These are phyloP conservation scores for Steromphala cineraria DNA, from an alignment of 2,888 invertebrate species.

Conservation along the genomic window DNA sequence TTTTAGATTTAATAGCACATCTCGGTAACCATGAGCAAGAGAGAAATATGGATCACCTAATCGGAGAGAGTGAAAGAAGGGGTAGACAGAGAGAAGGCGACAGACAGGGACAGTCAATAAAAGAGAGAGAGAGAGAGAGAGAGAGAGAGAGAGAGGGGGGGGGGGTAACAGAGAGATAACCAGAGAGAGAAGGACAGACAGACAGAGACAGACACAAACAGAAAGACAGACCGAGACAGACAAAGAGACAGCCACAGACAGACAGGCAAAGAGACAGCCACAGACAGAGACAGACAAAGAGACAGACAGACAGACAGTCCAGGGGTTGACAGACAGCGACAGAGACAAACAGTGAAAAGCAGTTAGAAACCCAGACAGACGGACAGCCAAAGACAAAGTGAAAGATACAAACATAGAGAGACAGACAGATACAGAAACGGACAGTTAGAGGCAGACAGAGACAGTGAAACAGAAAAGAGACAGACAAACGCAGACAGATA, in stretches of 20 bases:
- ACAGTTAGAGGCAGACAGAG: no score
- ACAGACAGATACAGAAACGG: no score
- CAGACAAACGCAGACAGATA: no score
- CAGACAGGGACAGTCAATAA: no score
- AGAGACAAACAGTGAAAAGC: not conserved
- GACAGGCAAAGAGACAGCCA: not conserved
- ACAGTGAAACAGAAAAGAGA: no score
- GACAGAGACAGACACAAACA: no score
- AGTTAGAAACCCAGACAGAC: not conserved
- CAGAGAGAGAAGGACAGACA: not conserved
- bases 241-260: not conserved
- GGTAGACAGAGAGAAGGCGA: no score
- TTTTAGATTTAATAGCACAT: no score
- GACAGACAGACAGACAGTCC: not conserved
- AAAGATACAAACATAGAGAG: not conserved
- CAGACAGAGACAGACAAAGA: not conserved
- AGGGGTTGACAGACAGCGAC: not conserved
- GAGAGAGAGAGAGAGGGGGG: not conserved
- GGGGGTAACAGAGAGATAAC: not conserved
- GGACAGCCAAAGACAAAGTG: no score
- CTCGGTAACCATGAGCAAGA: no score
- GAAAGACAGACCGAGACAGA: not conserved
- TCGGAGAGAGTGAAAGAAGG: no score
- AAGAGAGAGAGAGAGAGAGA: constrained; percentile 15
- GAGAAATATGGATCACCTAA: no score